These are phyloP conservation scores for Gryon sp. DNA, from an alignment of 1,140 invertebrate species.

Conservation along the genomic window DNA sequence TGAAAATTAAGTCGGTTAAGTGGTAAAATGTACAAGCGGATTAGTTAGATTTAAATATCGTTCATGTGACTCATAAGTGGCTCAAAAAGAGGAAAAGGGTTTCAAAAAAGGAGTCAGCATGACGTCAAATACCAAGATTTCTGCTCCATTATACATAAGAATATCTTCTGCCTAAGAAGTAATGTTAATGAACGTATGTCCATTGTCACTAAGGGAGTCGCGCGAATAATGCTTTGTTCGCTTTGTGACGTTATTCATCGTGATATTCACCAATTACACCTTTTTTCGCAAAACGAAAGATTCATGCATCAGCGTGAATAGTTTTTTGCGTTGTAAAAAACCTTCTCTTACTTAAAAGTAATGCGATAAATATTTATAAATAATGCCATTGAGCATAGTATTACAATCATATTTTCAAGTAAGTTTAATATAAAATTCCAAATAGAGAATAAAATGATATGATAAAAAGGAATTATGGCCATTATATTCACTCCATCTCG, in stretches of 20 bases:
- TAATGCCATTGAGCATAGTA: no score
- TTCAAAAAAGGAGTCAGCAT: constrained; percentile 29
- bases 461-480: no score
- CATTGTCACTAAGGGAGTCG: constrained; percentile 44
- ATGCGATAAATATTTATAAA: no score
- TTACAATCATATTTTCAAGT: no score
- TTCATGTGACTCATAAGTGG: no score
- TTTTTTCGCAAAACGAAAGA: constrained; percentile 14
- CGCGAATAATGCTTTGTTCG: constrained; percentile 35
- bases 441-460: no score
- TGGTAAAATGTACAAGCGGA: no score
- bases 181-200: constrained; percentile 7
- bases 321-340: constrained; percentile 1
- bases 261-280: constrained; percentile 12
- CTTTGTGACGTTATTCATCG: constrained; percentile 22
- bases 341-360: neutral
- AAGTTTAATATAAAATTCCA: no score
- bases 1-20: no score
- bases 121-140: constrained; percentile 34
- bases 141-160: constrained; percentile 48
- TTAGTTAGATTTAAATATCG: no score
- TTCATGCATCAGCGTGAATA: constrained; percentile 6
- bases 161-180: constrained; percentile 29
- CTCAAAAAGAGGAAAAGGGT: constrained; percentile 11
- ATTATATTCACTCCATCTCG: no score